Base-by-base conservation (phyloP, 2,113 vertebrate genomes). In the Semnornis frantzii region DNA sequence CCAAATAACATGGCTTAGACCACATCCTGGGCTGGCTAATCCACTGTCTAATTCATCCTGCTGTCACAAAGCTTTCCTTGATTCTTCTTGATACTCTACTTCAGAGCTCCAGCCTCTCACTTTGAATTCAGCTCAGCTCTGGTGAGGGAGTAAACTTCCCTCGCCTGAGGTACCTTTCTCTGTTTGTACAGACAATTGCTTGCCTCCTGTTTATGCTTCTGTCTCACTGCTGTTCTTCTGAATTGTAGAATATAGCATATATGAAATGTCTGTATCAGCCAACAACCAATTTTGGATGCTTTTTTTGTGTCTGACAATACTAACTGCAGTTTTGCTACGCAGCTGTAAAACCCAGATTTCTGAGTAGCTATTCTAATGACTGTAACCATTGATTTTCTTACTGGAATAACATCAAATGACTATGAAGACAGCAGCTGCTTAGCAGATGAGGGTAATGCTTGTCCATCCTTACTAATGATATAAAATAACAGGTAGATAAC, bases 1-100 rank as follows among this genome's bases (percentile, higher is more conserved):
- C 66, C 66, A 94, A 95, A 95, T 94, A 69, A 88, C 77, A 88
- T 11, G 39, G 14, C 24, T 95, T 30, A 78, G 17, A 88, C 93
- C 87, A 94, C 87, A 91, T 88, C 87, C 85, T 1, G 2, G 90
- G 58, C 20, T 39, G 85, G 63, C 24, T 42, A 84, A 59, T 39
- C 24, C 1, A 0, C 64, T 62, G 37, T 7, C 59, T 85, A 59
- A 64, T 17, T 78, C 70, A 70, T 62, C 27, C 73, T 33, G n/a
- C 63, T 82, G 66, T 59, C 55, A 13, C 5, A 9, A 69, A 1
- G 16, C 6, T 84, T 70, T 15, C 19, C 37, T 73, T 75, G 34
- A 44, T 85, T 82, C 78, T 81, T 31, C 58, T 12, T 81, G 44
- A 50, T 71, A 82, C 12, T 9, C 9, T 70, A 9, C 46, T 68